Evolutionary conservation across 2,888 invertebrate genomes (phyloP).

Genomic region (Cephonodes hylas): DNA sequence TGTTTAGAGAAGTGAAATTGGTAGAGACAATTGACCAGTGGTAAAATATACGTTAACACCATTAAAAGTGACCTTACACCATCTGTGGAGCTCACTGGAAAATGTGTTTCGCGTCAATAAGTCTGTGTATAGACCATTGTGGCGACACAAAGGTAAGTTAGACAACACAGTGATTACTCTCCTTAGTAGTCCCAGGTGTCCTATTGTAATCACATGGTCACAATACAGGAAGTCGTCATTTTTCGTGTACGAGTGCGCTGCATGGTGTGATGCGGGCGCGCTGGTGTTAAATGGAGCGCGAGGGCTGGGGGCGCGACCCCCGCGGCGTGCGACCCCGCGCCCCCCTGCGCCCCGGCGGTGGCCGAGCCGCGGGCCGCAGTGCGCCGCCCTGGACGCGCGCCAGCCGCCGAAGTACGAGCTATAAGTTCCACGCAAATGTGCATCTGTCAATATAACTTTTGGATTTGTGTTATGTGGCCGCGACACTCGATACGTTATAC

Average conservation of each 20-base stretch:
- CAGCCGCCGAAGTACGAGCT: neutral
- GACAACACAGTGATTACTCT: too few relatives aligned
- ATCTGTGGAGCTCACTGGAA: too few relatives aligned
- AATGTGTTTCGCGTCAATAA: too few relatives aligned
- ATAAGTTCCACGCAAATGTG: neutral
- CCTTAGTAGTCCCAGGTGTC: neutral
- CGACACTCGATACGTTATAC: too few relatives aligned
- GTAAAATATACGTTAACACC: too few relatives aligned
- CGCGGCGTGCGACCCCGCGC: neutral
- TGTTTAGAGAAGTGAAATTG: too few relatives aligned
- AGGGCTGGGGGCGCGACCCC: neutral
- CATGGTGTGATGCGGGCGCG: slow-evolving; percentile 1
- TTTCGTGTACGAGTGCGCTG: neutral
- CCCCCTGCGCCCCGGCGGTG: neutral
- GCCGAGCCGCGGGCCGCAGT: neutral
- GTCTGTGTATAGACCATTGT: too few relatives aligned
- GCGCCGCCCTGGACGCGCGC: neutral
- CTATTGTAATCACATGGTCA: neutral
- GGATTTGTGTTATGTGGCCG: too few relatives aligned
- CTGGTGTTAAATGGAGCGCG: slow-evolving; percentile 5
- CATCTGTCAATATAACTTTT: neutral
- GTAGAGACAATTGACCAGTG: too few relatives aligned
- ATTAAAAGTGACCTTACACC: too few relatives aligned
- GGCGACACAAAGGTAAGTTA: too few relatives aligned
- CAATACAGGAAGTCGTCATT: slow-evolving; percentile 1